These are phyloP conservation scores for Clytia hemisphaerica DNA, from an alignment of 30 jellyfish, hydroid and myxozoan genomes.

Conservation along the genomic window DNA sequence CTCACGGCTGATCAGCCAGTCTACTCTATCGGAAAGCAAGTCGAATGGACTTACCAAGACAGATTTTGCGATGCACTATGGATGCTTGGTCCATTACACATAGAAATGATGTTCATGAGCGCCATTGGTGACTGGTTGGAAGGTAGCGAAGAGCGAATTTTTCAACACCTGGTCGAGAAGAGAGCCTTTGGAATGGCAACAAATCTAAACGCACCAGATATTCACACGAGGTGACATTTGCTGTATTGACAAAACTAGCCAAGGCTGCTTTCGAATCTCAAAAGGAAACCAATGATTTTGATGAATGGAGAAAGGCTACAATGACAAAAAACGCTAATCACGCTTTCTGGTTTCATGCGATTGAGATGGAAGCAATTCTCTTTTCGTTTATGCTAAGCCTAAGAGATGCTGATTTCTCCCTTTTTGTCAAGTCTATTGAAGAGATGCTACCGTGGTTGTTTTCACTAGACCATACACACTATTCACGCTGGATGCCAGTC, in stretches of 20 bases:
- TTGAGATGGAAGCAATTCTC: neutral
- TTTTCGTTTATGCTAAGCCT: conserved; percentile 6
- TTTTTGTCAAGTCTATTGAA: neutral
- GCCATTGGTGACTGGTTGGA: conserved; percentile 22
- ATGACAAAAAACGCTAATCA: neutral
- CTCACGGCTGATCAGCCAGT: conserved; percentile 45
- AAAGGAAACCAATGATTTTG: neutral
- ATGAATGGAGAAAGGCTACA: conserved; percentile 15
- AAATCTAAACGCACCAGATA: neutral
- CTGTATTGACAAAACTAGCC: neutral
- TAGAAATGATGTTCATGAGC: conserved; percentile 4
- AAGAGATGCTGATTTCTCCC: conserved; percentile 9
- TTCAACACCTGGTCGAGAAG: neutral
- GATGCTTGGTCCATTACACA: conserved; percentile 12
- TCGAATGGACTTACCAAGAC: conserved; percentile 38
- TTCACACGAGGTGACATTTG: neutral
- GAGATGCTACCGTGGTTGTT: conserved; percentile 19
- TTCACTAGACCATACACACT: conserved; percentile 17
- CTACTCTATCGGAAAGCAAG: conserved; percentile 51
- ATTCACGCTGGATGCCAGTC: conserved; percentile 22
- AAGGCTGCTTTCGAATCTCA: conserved; percentile 10
- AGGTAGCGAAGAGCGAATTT: neutral
- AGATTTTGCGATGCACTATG: conserved; percentile 17
- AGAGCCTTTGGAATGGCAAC: neutral
- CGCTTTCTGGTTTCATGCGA: conserved; percentile 8